Conservation (phyloP, 2,888 invertebrate genomes). For the Eretmocerus hayati region DNA sequence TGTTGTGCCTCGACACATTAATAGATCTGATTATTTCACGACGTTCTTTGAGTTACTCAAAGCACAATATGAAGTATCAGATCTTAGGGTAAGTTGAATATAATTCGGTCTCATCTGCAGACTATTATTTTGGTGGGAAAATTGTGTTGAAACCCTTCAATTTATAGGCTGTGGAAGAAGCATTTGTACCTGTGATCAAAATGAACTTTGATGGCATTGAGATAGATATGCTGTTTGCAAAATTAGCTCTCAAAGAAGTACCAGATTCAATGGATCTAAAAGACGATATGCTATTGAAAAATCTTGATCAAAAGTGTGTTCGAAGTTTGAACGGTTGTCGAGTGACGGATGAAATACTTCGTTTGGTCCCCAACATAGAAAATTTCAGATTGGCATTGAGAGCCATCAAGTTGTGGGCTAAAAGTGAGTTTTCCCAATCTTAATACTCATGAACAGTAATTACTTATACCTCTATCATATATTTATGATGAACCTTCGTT, state of each 20-base stretch:
- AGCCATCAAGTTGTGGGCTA: conserved; percentile 97
- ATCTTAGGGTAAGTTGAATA: conserved; percentile 56
- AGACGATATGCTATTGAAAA: conserved; percentile 87
- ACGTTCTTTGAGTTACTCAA: conserved; percentile 91
- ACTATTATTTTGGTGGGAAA: too few relatives aligned
- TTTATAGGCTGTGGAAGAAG: conserved; percentile 80
- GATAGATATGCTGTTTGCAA: conserved; percentile 96
- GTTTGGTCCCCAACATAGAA: conserved; percentile 90
- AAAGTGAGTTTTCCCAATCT: conserved; percentile 59
- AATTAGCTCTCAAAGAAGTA: conserved; percentile 90
- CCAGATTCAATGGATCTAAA: conserved; percentile 79
- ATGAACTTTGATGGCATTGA: conserved; percentile 98
- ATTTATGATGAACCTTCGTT: conserved; percentile 2
- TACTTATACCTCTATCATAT: conserved; percentile 30
- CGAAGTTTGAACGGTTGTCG: conserved; percentile 95
- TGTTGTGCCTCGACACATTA: conserved; percentile 94
- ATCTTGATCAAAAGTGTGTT: conserved; percentile 93
- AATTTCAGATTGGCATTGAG: conserved; percentile 88
- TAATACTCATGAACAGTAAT: too few relatives aligned
- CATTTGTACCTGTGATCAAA: conserved; percentile 98
- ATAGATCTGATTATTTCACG: conserved; percentile 89
- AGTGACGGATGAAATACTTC: conserved; percentile 96
- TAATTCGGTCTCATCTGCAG: too few relatives aligned
- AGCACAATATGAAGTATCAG: conserved; percentile 76
- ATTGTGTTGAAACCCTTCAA: too few relatives aligned